These are phyloP conservation scores for Gymnothorax javanicus DNA, from an alignment of 2,797 vertebrate genomes.

Conservation along the genomic window DNA sequence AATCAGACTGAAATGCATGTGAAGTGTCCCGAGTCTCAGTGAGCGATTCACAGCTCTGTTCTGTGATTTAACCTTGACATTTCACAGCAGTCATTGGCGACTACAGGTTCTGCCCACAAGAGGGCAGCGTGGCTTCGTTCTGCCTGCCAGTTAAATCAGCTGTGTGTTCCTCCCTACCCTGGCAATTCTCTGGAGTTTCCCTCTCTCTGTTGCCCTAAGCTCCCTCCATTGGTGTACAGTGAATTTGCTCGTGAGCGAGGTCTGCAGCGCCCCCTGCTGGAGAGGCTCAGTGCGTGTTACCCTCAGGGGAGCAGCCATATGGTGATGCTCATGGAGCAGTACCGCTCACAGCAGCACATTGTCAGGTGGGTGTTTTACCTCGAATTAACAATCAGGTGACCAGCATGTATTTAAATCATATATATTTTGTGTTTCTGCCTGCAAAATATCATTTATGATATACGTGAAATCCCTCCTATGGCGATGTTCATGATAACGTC, in stretches of 20 bases:
- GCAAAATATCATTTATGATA: not conserved
- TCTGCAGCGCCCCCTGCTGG: slow-evolving; percentile 40
- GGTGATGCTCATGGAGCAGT: slow-evolving; percentile 29
- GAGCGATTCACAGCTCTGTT: not conserved
- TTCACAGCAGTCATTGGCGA: not conserved
- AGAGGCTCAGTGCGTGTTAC: slow-evolving; percentile 32
- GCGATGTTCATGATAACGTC: not conserved
- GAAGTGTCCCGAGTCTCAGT: not conserved
- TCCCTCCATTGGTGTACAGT: slow-evolving; percentile 34
- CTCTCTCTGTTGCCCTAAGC: slow-evolving; percentile 16
- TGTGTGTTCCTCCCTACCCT: not conserved
- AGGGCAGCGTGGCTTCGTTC: not conserved
- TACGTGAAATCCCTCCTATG: too few species aligned
- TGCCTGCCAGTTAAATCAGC: not conserved
- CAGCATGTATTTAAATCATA: not conserved
- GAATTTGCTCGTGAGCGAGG: slow-evolving; percentile 40
- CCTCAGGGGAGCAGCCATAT: slow-evolving; percentile 25
- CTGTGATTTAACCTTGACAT: slow-evolving; percentile 3
- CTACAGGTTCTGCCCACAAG: not conserved
- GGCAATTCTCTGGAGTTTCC: not conserved
- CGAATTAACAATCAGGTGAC: not conserved
- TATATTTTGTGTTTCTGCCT: not conserved
- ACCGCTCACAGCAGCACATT: slow-evolving; percentile 34
- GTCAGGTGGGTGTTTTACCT: slow-evolving; percentile 28
- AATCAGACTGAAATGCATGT: not conserved